These are phyloP conservation scores for Copidosoma aretas DNA, from an alignment of 2,888 invertebrate species.

Conservation along the genomic window DNA sequence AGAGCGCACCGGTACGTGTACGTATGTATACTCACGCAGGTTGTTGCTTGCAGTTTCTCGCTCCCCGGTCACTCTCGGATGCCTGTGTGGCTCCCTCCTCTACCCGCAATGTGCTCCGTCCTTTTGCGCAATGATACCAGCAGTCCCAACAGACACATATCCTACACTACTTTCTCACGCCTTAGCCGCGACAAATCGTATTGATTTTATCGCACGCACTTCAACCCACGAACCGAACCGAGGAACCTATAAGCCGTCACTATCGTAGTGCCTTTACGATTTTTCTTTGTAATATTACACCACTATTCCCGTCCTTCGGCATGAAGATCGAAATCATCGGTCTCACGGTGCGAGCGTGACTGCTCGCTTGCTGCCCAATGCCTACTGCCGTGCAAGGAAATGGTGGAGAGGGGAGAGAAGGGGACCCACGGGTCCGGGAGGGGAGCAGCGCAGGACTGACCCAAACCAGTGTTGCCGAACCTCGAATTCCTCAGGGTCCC, in stretches of 20 bases:
- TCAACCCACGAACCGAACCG: neutral
- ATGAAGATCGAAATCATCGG: neutral
- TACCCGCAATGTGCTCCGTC: too few relatives aligned
- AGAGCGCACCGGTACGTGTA: too few relatives aligned
- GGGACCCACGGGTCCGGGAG: neutral
- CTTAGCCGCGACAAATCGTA: too few relatives aligned
- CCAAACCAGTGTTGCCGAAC: constrained; percentile 1
- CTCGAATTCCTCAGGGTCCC: neutral
- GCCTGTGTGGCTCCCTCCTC: too few relatives aligned
- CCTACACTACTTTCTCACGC: too few relatives aligned
- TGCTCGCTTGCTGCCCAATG: neutral
- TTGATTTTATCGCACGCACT: too few relatives aligned
- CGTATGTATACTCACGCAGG: too few relatives aligned
- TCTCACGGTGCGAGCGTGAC: neutral
- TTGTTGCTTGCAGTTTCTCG: too few relatives aligned
- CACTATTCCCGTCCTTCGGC: neutral
- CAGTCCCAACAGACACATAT: too few relatives aligned
- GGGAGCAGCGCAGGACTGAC: neutral
- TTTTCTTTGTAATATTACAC: neutral
- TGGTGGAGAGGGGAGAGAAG: neutral
- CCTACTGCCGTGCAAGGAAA: too few relatives aligned
- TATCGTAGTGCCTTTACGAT: neutral
- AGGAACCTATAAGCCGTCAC: neutral
- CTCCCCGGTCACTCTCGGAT: too few relatives aligned
- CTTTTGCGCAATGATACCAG: too few relatives aligned